These are phyloP conservation scores for Pseudomyrmex cubaensis DNA, from an alignment of 1,140 invertebrate species.

Conservation along the genomic window DNA sequence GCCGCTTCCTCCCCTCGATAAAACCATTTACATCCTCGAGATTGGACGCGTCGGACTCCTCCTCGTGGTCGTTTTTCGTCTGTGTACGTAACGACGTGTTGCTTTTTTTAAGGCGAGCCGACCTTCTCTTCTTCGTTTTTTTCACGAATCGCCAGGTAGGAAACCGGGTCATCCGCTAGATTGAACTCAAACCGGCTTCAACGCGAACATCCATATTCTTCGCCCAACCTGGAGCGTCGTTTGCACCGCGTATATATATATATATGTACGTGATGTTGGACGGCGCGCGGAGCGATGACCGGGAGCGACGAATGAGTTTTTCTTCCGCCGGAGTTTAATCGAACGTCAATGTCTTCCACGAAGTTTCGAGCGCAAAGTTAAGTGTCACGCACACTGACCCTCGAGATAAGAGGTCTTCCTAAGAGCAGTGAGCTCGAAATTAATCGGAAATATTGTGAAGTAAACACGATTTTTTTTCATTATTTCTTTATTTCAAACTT, in stretches of 20 bases:
- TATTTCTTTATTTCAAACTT: too few species aligned
- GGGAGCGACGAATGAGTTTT: constrained; percentile 4
- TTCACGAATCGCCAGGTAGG: constrained; percentile 28
- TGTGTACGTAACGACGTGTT: background rate
- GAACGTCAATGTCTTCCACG: background rate
- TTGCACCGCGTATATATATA: constrained; percentile 11
- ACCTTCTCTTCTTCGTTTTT: background rate
- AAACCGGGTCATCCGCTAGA: constrained; percentile 54
- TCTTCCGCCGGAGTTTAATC: constrained; percentile 9
- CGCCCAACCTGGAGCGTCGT: background rate
- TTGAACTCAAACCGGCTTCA: constrained; percentile 29
- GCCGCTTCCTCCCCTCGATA: constrained; percentile 8
- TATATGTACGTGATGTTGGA: background rate
- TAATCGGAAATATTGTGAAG: background rate
- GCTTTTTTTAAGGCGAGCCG: constrained; percentile 33
- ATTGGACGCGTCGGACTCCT: constrained; percentile 60
- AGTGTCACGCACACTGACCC: background rate
- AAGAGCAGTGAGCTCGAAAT: background rate
- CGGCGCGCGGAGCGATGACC: background rate
- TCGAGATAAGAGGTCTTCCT: too few species aligned
- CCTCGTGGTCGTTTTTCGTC: constrained; percentile 56
- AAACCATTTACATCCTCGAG: constrained; percentile 41
- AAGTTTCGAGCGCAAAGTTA: background rate
- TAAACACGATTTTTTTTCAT: background rate
- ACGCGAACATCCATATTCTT: constrained; percentile 42